Evolutionary conservation across 2,888 invertebrate genomes (phyloP).

Genomic region (Theretra japonica): DNA sequence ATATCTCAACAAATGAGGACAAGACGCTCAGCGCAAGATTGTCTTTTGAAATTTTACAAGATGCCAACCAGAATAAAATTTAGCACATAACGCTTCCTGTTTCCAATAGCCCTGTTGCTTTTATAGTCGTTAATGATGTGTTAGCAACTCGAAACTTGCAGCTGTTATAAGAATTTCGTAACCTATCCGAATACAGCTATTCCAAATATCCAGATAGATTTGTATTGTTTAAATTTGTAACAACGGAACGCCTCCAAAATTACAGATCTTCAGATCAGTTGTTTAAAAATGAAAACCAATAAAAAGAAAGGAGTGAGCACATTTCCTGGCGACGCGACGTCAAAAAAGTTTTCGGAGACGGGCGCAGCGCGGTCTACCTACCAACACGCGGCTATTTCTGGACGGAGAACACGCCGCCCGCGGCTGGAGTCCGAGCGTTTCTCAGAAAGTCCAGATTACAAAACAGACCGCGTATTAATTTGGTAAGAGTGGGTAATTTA

Average conservation of each 20-base stretch:
- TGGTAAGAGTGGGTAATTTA: conserved; percentile 46
- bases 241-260: conserved; percentile 10
- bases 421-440: conserved; percentile 60
- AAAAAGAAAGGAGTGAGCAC: conserved; percentile 55
- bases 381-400: conserved; percentile 60
- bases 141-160: conserved; percentile 30
- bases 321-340: conserved; percentile 56
- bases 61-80: conserved; percentile 56
- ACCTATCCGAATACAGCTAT: conserved; percentile 1
- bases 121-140: conserved; percentile 23
- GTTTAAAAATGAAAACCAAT: conserved; percentile 43
- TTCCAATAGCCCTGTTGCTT: conserved; percentile 44
- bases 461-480: conserved; percentile 53
- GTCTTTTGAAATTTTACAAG: conserved; percentile 48
- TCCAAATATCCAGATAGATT: conserved; percentile 22
- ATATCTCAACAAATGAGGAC: conserved; percentile 40
- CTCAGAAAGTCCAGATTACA: conserved; percentile 63
- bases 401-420: conserved; percentile 55
- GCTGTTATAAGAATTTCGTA: conserved; percentile 34
- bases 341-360: conserved; percentile 44
- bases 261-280: conserved; percentile 30
- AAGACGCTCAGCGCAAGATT: conserved; percentile 53
- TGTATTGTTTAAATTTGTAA: conserved; percentile 19
- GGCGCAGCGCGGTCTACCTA: conserved; percentile 42
- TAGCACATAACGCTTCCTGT: conserved; percentile 55